Conservation (phyloP, 1,140 invertebrate species). For the Linepithema humile region DNA sequence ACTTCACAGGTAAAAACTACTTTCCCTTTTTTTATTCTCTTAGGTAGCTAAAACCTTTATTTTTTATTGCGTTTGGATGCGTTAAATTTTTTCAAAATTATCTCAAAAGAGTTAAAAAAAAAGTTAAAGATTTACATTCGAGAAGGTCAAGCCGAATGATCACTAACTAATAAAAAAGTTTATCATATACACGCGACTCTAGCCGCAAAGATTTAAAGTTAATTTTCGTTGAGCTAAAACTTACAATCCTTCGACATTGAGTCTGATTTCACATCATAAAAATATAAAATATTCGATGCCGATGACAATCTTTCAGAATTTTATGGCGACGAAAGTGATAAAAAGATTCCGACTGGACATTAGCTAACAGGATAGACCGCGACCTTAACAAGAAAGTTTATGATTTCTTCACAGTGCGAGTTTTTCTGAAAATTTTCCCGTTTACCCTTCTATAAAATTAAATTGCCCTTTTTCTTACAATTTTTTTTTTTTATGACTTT, state of each 20-base stretch:
- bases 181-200: conserved; percentile 68
- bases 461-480: too few species aligned
- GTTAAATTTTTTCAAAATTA: conserved; percentile 75
- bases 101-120: conserved; percentile 69
- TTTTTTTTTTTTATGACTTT: too few species aligned
- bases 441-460: too few species aligned
- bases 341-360: conserved; percentile 57
- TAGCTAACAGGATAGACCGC: too few species aligned
- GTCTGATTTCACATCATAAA: not conserved
- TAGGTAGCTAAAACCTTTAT: conserved; percentile 71
- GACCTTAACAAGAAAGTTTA: conserved; percentile 77
- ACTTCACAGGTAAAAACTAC: conserved; percentile 60
- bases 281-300: conserved; percentile 53
- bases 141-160: conserved; percentile 79
- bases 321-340: conserved; percentile 56
- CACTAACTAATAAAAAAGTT: conserved; percentile 83
- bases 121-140: conserved; percentile 72
- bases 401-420: conserved; percentile 60
- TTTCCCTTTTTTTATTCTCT: not conserved
- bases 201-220: conserved; percentile 70
- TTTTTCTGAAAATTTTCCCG: too few species aligned
- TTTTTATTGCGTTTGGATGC: conserved; percentile 56
- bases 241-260: conserved; percentile 75
- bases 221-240: conserved; percentile 66
- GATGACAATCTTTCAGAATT: conserved; percentile 71